Conservation (phyloP, 2,888 invertebrate species). For the Heteromurus nitidus region DNA sequence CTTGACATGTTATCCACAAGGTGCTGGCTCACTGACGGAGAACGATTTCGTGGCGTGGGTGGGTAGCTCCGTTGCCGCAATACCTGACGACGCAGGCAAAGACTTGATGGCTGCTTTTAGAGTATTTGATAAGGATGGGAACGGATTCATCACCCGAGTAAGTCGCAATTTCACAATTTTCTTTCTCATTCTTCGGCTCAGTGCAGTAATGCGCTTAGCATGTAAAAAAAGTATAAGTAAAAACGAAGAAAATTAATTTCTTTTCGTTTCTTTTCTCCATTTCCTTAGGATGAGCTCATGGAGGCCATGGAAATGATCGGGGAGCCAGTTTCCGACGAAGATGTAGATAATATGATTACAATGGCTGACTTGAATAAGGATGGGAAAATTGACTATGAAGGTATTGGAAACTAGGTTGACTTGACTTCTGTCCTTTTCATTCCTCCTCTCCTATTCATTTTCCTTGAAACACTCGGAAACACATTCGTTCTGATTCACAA, state of each 20-base stretch:
- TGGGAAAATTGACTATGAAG: slow-evolving; percentile 89
- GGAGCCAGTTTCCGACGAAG: slow-evolving; percentile 84
- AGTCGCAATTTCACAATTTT: not conserved
- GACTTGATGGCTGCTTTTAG: slow-evolving; percentile 92
- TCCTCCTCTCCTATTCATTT: not conserved
- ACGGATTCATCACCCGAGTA: slow-evolving; percentile 86
- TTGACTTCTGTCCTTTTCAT: slow-evolving; percentile 10
- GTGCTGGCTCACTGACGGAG: slow-evolving; percentile 60
- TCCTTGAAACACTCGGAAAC: no score
- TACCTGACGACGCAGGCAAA: slow-evolving; percentile 74
- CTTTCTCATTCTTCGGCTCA: not conserved
- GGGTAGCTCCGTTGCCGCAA: slow-evolving; percentile 50
- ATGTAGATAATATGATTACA: slow-evolving; percentile 84
- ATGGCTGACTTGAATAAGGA: slow-evolving; percentile 87
- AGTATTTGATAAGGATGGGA: slow-evolving; percentile 92
- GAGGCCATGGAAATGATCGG: slow-evolving; percentile 89
- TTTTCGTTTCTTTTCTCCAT: not conserved
- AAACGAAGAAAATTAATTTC: no score
- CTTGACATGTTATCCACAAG: slow-evolving; percentile 32
- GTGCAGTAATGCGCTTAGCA: not conserved
- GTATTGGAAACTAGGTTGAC: slow-evolving; percentile 76
- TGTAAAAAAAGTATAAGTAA: not conserved
- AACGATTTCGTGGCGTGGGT: slow-evolving; percentile 70
- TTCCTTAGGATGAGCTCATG: slow-evolving; percentile 82
- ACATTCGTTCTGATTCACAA: no score